phyloP scores from a whole-genome alignment of 2,113 vertebrate genomes.

The Thryonomys swinderianus region DNA sequence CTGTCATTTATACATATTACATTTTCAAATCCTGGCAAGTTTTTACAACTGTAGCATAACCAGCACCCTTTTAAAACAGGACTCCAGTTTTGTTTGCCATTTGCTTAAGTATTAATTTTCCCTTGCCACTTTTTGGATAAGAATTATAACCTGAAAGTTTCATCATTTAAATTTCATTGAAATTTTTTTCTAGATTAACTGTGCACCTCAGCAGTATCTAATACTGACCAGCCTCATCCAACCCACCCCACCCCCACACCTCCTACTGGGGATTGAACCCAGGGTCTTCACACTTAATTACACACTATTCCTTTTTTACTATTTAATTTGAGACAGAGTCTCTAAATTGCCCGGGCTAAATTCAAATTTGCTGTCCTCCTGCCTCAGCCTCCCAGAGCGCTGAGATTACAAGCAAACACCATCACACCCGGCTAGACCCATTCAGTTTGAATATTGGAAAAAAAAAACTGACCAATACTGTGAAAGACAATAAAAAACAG shows the following conservation, averaged over 20 bases:
- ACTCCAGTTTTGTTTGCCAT: background rate
- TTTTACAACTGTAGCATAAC: slow-evolving; percentile 3
- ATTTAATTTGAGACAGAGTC: background rate
- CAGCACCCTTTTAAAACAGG: background rate
- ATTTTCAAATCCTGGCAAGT: background rate
- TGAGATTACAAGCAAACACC: background rate
- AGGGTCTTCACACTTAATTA: background rate
- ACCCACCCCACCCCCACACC: background rate
- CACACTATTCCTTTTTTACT: background rate
- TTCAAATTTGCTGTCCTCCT: background rate
- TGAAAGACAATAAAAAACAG: slow-evolving; percentile 33
- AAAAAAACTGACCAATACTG: slow-evolving; percentile 57
- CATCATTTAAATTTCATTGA: background rate
- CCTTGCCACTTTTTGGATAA: background rate
- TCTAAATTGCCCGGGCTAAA: background rate
- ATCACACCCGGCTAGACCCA: background rate
- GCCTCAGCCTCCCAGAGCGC: background rate
- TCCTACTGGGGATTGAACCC: background rate
- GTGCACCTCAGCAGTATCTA: background rate
- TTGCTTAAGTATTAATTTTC: background rate
- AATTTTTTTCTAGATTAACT: background rate
- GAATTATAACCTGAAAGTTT: background rate
- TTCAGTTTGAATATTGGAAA: slow-evolving; percentile 43
- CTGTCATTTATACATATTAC: background rate
- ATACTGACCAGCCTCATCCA: background rate